Base-by-base conservation (phyloP, 2,113 vertebrate species). In the Leuciscus idus region DNA sequence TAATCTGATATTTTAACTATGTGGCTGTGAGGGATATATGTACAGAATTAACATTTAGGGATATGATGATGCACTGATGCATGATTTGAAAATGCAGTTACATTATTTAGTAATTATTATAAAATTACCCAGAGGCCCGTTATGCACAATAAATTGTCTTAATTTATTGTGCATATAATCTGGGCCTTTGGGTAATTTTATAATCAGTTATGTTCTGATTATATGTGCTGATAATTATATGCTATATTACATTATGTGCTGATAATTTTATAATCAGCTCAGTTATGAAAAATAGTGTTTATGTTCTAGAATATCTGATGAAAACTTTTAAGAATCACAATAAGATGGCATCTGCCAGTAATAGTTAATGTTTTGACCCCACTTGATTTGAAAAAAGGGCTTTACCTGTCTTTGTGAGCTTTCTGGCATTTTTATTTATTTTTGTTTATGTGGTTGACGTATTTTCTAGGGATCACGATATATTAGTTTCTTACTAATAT, bases 11-110 rank as follows among this genome's bases (percentile, higher is more conserved):
- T 75, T 50, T 75, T 50, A 75, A 50, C 28, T 17, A 50, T 13
- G 12, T 48, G 73, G 73, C 43, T 75, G 73, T 48, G 43, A 48
- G 73, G 73, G n/a, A 75, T 50, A 75, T n/a, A 17, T 46, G 23
- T 48, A n/a, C 43, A 48, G 3, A 43, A 72, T 43, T 72, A 23
- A 43, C 68, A 12, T 72, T 72, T 72, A 23, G 36, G 68, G 4
- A 23, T 46, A 74, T 48, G 15, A 26, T 28, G 23, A 74, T n/a
- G 46, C 6, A 52, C 8, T 30, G 26, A 76, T 28, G 46, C 46
- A 7, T 50, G n/a, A 15, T 48, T 76, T 30, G 12, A 28, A 76
- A 76, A 50, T 76, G 17, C 26, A 75, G 74, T 76, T 76, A 28
- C n/a, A 76, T 76, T 48, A 30, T 76, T 52, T 50, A 19, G 6